These are phyloP conservation scores for Myotis planiceps DNA, from an alignment of 2,797 vertebrate genomes.

Conservation along the genomic window DNA sequence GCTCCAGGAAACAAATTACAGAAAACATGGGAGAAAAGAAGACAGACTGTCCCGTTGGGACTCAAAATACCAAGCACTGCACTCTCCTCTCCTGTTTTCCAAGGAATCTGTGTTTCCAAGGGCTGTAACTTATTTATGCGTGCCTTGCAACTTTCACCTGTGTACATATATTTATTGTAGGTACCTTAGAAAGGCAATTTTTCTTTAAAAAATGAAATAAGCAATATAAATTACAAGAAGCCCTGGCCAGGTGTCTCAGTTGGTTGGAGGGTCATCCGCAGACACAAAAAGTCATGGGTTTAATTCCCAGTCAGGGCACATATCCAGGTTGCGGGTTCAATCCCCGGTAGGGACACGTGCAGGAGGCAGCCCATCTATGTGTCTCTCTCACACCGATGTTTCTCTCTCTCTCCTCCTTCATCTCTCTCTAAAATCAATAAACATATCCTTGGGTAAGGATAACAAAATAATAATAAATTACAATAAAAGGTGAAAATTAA, in stretches of 20 bases:
- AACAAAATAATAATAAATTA: not conserved
- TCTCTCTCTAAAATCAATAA: not conserved
- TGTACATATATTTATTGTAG: not conserved
- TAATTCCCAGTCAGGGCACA: not conserved
- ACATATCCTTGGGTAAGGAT: not conserved
- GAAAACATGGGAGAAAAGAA: not conserved
- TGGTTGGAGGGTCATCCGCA: not conserved
- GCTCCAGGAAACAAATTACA: not conserved
- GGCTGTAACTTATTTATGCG: not conserved
- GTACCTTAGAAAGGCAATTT: not conserved
- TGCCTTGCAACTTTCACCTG: not conserved
- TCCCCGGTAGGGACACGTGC: not conserved
- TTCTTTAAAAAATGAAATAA: not conserved
- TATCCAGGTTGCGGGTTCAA: not conserved
- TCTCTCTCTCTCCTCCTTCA: not conserved
- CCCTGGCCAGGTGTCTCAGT: not conserved
- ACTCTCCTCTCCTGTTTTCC: accelerated
- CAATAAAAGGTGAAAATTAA: not conserved
- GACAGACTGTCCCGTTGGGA: not conserved
- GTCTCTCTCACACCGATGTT: not conserved
- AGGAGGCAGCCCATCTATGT: not conserved
- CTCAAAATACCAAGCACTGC: not conserved
- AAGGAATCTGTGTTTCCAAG: not conserved
- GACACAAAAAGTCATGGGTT: not conserved
- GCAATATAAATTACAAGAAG: not conserved